Percentiles rank a stretch among this genome's conserved stretches.
Evolutionary conservation across 1,140 invertebrate species (phyloP).

Genomic region (Pseudomyrmex cubaensis): DNA sequence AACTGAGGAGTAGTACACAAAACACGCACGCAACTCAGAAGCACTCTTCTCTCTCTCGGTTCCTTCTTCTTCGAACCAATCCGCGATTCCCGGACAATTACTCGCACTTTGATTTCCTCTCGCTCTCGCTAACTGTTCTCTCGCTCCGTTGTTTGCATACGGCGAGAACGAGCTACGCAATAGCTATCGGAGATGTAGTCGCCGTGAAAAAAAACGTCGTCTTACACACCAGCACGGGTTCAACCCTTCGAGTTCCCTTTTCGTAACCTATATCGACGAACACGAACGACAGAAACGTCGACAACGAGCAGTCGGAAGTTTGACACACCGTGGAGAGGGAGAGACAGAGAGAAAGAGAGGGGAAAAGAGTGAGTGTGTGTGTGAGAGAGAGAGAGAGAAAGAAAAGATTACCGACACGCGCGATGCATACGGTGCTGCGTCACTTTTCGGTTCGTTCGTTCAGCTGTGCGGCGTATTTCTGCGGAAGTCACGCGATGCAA

Average conservation of each 20-base stretch:
- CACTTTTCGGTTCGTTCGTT: slow-evolving; percentile 65
- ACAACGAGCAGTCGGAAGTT: slow-evolving; percentile 50
- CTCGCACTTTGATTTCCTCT: slow-evolving; percentile 16
- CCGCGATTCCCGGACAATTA: too few species aligned
- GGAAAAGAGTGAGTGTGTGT: background rate
- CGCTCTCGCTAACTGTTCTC: background rate
- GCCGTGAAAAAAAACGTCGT: background rate
- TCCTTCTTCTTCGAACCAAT: background rate
- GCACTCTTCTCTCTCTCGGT: background rate
- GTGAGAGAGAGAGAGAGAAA: slow-evolving; percentile 4
- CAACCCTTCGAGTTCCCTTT: background rate
- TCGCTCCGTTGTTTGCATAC: background rate
- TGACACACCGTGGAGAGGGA: slow-evolving; percentile 41
- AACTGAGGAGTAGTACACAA: slow-evolving; percentile 28
- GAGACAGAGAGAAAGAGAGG: slow-evolving; percentile 13
- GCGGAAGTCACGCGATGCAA: slow-evolving; percentile 28
- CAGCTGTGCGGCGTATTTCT: background rate
- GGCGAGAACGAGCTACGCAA: background rate
- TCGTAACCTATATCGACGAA: slow-evolving; percentile 46
- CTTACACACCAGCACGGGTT: slow-evolving; percentile 11
- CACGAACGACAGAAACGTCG: slow-evolving; percentile 29
- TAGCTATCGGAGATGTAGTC: background rate
- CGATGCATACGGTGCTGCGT: slow-evolving; percentile 69
- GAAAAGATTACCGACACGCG: slow-evolving; percentile 57
- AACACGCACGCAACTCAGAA: slow-evolving; percentile 28